Evolutionary conservation across 1,140 invertebrate species (phyloP), one percentile per base, ranked within the genome.

Genomic region (Forficula auricularia): DNA sequence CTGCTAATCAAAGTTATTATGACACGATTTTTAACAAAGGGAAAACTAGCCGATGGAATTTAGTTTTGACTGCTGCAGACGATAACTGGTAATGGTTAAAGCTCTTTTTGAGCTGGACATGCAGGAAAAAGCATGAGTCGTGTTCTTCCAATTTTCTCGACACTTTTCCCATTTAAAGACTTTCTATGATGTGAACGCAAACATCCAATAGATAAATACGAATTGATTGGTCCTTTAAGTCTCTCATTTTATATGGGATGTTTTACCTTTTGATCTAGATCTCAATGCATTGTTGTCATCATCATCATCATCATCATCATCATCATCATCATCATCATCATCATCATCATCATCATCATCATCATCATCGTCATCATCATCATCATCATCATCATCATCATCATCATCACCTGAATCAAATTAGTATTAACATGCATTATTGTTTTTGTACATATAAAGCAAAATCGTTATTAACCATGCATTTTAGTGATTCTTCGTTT

Each of bases 321-420:
- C 57, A 14, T 66, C 58, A 39, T 67, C 59, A 16, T 68, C 58
- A 32, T 66, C 59, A 35, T 67, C 57, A 22, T 67, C 57, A 30
- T 67, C 56, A 32, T 63, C 52, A 12, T 64, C 56, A 13, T 65
- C 54, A 4, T 64, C 55, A 3, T 65, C 53, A 6, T 61, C 52
- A 9, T 59, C 59, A 40, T 64, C 57, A 45, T 66, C 57, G 2
- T 65, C 57, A 7, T 67, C 58, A 39, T 64, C 61, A 32, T 65
- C 57, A 56, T 67, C 65, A 41, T 66, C 56, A 22, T 65, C 57
- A 43, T 66, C 53, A 19, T 69, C 55, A 3, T 66, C 54, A 30
- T 66, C 58, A 42, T 67, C 56, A 45, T 68, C 58, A 14, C 64
- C 55, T 47, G 38, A n/a, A 38, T 41, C 31, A 47, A 40, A 47